Evolutionary conservation across 2,888 invertebrate species (phyloP).

Genomic region (Athripsodes cinereus): DNA sequence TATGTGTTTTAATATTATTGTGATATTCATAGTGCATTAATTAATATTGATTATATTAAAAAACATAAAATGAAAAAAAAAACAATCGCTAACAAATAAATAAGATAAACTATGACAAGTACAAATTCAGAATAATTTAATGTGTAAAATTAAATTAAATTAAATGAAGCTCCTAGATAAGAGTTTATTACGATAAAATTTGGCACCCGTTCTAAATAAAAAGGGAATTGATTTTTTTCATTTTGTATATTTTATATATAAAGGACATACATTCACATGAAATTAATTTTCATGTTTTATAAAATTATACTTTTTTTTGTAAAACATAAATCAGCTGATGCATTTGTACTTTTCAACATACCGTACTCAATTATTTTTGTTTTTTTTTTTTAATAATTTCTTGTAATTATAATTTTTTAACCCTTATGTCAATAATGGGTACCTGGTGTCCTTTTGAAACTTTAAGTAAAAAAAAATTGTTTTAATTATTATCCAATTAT

Average conservation of each 20-base stretch:
- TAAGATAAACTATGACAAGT: background rate
- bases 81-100: background rate
- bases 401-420: too few species aligned
- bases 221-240: background rate
- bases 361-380: background rate
- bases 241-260: too few species aligned
- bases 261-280: too few species aligned
- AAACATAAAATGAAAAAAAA: background rate
- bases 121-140: background rate
- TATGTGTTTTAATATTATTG: conserved; percentile 4
- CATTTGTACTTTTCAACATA: background rate
- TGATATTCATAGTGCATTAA: conserved; percentile 15
- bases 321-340: too few species aligned
- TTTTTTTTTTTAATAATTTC: background rate
- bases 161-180: conserved; percentile 1
- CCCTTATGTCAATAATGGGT: too few species aligned
- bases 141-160: background rate
- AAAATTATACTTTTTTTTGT: too few species aligned
- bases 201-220: background rate
- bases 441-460: too few species aligned
- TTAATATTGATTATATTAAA: background rate
- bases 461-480: too few species aligned
- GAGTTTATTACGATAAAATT: background rate
- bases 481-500: too few species aligned
- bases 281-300: too few species aligned